Evolutionary conservation across 2,797 vertebrate genomes (phyloP).

Genomic region (Halcyon badia): DNA sequence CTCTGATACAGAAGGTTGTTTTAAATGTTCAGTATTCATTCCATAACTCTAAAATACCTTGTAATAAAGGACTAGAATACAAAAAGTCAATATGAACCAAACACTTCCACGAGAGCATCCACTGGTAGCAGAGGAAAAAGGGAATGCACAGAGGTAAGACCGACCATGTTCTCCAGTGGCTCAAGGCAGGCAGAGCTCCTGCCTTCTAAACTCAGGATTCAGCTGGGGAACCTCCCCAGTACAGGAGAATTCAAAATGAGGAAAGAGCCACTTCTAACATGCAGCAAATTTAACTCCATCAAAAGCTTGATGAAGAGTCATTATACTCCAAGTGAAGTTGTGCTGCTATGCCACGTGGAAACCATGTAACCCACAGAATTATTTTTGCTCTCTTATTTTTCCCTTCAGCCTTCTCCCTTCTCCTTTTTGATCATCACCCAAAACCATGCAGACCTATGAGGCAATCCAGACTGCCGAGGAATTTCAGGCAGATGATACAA

Average conservation of each 20-base stretch:
- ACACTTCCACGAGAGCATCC: neutral
- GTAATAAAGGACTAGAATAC: neutral
- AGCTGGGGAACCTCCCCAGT: neutral
- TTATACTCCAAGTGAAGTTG: neutral
- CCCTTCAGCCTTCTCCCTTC: neutral
- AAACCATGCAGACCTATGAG: neutral
- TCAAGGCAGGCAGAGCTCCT: neutral
- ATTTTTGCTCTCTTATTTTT: neutral
- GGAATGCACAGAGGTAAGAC: neutral
- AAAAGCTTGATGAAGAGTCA: neutral
- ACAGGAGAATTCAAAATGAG: neutral
- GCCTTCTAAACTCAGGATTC: neutral
- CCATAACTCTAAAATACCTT: neutral
- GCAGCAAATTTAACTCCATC: neutral
- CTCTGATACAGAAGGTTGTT: neutral
- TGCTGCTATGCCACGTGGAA: neutral
- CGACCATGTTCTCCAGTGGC: fast-evolving
- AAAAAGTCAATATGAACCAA: neutral
- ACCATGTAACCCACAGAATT: neutral
- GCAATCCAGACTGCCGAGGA: neutral
- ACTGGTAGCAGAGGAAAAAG: neutral
- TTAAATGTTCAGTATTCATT: neutral
- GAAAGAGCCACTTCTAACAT: neutral
- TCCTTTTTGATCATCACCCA: neutral
- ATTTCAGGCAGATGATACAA: neutral